Base-by-base conservation (phyloP, 1,140 invertebrate species). In the Parasteatoda tepidariorum region DNA sequence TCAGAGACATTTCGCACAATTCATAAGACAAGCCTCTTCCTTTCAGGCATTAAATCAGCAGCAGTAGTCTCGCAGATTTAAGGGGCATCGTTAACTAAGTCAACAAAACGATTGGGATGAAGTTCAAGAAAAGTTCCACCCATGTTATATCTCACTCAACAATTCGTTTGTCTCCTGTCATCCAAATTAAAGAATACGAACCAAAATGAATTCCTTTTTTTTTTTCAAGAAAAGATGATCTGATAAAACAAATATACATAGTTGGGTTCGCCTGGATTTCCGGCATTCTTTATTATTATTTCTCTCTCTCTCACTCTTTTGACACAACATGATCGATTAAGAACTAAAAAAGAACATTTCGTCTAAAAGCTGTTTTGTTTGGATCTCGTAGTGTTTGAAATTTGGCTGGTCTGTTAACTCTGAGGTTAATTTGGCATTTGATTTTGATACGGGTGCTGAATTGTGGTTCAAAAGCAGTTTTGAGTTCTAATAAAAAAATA, bases 1-100 rank as follows among this genome's bases (percentile, higher is more conserved):
- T n/a, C n/a, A n/a, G n/a, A n/a, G n/a, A n/a, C n/a, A n/a, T n/a
- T n/a, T n/a, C n/a, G n/a, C n/a, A 48, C 41, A 48, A 9, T 18
- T 48, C 18, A 18, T 9, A 48, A 48, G 41, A 48, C 41, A 9
- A 9, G 7, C 41, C 7, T 48, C 41, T 48, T 48, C 41, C 18
- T 48, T 7, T 48, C 41, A 48, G 41, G 15, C 13, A n/a, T n/a
- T n/a, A n/a, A n/a, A n/a, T n/a, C n/a, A n/a, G 15, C 57, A 61
- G 57, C 57, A 22, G 57, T 61, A 61, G 57, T 22, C 7, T 22
- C 24, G 15, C 7, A 3, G 57, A 61, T 61, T 61, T 61, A 61
- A 18, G 57, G 24, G 57, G 24, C 57, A 61, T 61, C 57, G 57
- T 61, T 61, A 61, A 61, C 18, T n/a, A 61, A 61, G 57, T 61